Percentiles rank a stretch among this genome's conserved stretches.
Conservation (phyloP, 2,113 vertebrate species). For the Meles meles region DNA sequence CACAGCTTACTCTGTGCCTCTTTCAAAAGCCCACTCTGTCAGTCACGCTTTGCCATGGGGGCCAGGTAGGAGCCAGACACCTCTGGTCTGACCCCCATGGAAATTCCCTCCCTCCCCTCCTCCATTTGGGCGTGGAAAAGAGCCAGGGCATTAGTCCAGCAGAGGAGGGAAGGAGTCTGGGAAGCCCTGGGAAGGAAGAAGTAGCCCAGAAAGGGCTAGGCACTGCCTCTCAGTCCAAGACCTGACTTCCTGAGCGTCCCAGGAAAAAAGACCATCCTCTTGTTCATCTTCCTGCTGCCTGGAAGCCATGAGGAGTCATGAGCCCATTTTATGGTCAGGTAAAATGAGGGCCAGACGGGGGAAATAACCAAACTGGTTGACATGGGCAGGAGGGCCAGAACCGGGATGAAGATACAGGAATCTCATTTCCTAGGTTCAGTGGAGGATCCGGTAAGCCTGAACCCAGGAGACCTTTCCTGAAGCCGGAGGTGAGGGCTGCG, state of each 20-base stretch:
- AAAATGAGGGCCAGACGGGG: not conserved
- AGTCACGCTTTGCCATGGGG: not conserved
- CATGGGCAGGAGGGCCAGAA: rapidly evolving
- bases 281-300: not conserved
- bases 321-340: not conserved
- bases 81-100: not conserved
- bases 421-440: not conserved
- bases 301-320: not conserved
- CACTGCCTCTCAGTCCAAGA: not conserved
- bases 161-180: not conserved
- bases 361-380: not conserved
- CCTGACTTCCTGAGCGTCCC: not conserved
- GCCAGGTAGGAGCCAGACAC: not conserved
- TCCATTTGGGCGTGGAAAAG: not conserved
- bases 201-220: not conserved
- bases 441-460: not conserved
- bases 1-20: not conserved
- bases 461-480: not conserved
- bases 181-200: not conserved
- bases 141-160: not conserved
- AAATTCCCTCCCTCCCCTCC: not conserved
- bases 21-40: not conserved
- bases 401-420: no score
- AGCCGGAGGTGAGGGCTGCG: not conserved
- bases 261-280: not conserved